Evolutionary conservation across 2,797 vertebrate genomes (phyloP).

Genomic region (Choloepus didactylus): DNA sequence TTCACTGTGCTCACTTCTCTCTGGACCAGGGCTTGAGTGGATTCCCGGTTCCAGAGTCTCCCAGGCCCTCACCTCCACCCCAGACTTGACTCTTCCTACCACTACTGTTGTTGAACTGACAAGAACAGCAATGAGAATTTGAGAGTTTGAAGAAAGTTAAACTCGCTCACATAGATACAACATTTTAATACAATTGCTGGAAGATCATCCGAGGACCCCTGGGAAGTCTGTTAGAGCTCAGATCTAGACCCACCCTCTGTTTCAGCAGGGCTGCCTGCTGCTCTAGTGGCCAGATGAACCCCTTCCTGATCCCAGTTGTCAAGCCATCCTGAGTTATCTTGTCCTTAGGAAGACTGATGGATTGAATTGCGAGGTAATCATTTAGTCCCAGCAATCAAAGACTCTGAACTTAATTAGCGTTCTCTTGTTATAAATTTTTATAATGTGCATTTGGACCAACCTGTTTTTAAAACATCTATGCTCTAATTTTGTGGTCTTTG

Average conservation of each 20-base stretch:
- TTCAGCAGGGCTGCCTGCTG: background rate
- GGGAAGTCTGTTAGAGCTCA: background rate
- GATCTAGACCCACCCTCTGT: too few species aligned
- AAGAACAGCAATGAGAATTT: rapidly evolving
- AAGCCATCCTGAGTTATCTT: background rate
- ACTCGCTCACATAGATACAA: background rate
- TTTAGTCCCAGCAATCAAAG: background rate
- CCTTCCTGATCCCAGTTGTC: background rate
- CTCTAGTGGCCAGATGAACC: rapidly evolving
- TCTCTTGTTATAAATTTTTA: background rate
- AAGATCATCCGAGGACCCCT: background rate
- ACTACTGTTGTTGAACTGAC: background rate
- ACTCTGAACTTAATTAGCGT: slow-evolving; percentile 2
- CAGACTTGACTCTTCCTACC: background rate
- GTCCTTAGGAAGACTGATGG: background rate
- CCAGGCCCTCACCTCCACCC: background rate
- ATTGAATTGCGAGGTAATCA: background rate
- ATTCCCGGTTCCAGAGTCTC: background rate
- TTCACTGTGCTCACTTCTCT: background rate
- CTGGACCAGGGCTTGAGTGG: background rate
- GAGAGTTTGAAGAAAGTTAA: background rate
- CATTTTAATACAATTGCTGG: background rate
- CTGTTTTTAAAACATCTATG: background rate
- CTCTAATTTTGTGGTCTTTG: slow-evolving; percentile 1
- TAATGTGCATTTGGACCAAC: too few species aligned